These are phyloP conservation scores for Tamandua tetradactyla DNA, from an alignment of 2,797 vertebrate genomes.

Conservation along the genomic window DNA sequence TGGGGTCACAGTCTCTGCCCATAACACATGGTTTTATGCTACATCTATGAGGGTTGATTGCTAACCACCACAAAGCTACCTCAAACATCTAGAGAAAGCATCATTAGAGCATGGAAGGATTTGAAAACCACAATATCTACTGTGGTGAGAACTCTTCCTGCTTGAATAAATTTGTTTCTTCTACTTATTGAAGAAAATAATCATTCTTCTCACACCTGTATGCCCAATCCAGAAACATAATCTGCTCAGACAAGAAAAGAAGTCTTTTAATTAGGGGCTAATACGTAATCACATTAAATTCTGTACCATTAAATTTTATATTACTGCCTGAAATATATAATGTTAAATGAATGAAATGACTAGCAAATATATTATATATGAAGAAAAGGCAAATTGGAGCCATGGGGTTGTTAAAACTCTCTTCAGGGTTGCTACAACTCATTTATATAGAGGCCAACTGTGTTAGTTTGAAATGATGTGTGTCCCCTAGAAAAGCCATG, in stretches of 20 bases:
- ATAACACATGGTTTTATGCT: background rate
- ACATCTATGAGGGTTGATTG: background rate
- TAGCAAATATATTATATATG: background rate
- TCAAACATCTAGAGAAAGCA: background rate
- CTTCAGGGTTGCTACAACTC: background rate
- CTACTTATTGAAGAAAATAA: background rate
- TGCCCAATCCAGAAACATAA: background rate
- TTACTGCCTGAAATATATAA: background rate
- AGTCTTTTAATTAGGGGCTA: too few species aligned
- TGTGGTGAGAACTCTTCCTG: background rate
- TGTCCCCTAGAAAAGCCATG: too few species aligned
- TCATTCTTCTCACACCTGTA: background rate
- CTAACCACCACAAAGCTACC: background rate
- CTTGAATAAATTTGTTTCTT: background rate
- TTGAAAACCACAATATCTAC: background rate
- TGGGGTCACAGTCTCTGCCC: background rate
- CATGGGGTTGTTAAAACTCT: background rate
- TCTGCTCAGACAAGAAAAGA: too few species aligned
- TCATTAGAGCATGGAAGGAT: background rate
- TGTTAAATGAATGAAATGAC: slow-evolving; percentile 2
- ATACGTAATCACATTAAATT: background rate
- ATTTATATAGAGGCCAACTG: background rate
- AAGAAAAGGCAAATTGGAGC: background rate
- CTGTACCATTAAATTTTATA: background rate
- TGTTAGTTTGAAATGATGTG: too few species aligned